phyloP scores from a whole-genome alignment of 2,888 invertebrate genomes.

The Calameuta pallipes region DNA sequence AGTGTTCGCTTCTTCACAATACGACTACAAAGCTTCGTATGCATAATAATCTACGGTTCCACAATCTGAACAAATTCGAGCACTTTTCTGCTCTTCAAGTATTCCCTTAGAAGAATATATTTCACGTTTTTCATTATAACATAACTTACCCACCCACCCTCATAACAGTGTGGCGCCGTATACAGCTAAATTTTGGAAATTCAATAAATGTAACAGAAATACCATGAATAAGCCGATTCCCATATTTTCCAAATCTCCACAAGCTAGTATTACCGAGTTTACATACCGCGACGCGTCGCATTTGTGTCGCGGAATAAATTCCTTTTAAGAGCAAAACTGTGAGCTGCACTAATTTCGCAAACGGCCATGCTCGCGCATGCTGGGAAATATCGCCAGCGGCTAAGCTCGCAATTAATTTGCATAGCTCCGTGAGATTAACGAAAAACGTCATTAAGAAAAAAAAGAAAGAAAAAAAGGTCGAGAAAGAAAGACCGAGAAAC shows the following conservation, averaged over 20 bases:
- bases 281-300: not conserved
- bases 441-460: not conserved
- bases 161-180: not conserved
- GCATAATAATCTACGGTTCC: not conserved
- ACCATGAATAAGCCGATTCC: not conserved
- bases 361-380: not conserved
- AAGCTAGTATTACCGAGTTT: not conserved
- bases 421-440: constrained; percentile 2
- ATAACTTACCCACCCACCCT: not conserved
- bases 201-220: no score
- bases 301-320: no score
- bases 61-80: not conserved
- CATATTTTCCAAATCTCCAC: not conserved
- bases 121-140: not conserved
- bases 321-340: not conserved
- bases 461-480: not conserved
- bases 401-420: constrained; percentile 2
- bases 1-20: not conserved
- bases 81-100: not conserved
- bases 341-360: not conserved
- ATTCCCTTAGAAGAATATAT: not conserved
- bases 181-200: not conserved
- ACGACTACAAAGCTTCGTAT: not conserved
- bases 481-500: not conserved
- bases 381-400: not conserved